Evolutionary conservation across 2,888 invertebrate genomes (phyloP), one percentile per base, ranked within the genome.

Genomic region (Scaptomyza parva): DNA sequence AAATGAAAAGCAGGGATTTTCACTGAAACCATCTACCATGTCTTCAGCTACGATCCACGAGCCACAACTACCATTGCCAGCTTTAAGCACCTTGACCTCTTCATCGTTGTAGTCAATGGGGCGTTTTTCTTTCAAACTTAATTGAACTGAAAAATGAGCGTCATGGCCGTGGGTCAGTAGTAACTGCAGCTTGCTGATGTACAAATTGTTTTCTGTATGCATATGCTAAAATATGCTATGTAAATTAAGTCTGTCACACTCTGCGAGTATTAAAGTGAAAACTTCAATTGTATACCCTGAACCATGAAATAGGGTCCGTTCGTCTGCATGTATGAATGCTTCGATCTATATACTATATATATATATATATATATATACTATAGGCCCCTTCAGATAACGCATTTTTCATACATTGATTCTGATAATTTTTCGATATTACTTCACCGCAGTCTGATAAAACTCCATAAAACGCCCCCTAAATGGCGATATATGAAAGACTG

Each of bases 71-170:
- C 40, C 37, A 14, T 50, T 47, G 41, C 60, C 53, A 63, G 55
- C 64, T 50, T 54, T 60, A 64, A 59, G 68, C 68, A 80, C 87
- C 82, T 84, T 83, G 87, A 83, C 87, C 82, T 78, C 77, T 51
- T 55, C 51, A 45, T 26, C 17, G 41, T 22, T 47, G 41, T 33
- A 60, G 66, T 62, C 48, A 59, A 60, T 70, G 66, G 59, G 72
- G 74, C 72, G 70, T 63, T 70, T 84, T 70, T 68, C 62, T 64
- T 67, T 63, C 64, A 70, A 70, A 77, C 72, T 68, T 58, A 83
- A 70, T 59, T 70, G 73, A 80, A 72, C 69, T 59, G 50, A 59
- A 61, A 73, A 70, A 77, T 78, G 73, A 72, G 67, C 72, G 72
- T 80, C 70, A 58, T 43, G 58, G 54, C 37, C 61, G 37, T 54